Evolutionary conservation across 2,797 vertebrate genomes (phyloP).

Genomic region (Podarcis siculus): DNA sequence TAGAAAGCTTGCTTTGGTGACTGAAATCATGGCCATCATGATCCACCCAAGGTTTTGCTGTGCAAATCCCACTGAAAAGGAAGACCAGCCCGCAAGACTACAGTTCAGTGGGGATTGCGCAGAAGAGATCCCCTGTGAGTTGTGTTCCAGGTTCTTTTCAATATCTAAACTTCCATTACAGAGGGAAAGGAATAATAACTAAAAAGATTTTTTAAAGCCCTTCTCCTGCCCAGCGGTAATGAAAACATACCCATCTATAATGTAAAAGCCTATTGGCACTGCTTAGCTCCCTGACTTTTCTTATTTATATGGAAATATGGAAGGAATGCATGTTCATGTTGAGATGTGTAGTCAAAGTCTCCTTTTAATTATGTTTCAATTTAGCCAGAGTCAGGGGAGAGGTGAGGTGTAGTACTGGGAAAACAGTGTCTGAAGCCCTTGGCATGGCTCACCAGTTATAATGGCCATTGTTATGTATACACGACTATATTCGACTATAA

Average conservation of each 20-base stretch:
- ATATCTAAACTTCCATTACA: neutral
- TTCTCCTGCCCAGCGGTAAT: neutral
- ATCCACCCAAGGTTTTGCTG: neutral
- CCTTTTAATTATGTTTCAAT: neutral
- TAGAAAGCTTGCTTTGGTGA: neutral
- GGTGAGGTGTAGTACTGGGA: neutral
- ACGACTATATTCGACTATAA: neutral
- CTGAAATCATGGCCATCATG: neutral
- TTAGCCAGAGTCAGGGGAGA: fast-evolving
- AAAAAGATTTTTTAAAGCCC: fast-evolving
- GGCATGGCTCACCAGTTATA: neutral
- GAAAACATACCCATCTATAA: neutral
- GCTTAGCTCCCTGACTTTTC: conserved; percentile 25
- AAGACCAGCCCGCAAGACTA: neutral
- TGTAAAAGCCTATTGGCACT: neutral
- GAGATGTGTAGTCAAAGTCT: conserved; percentile 22
- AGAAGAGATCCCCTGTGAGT: neutral
- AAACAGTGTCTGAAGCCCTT: neutral
- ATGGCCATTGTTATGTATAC: fast-evolving
- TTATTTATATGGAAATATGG: conserved; percentile 56
- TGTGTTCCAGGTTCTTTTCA: neutral
- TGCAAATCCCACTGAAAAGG: neutral
- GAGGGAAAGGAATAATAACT: neutral
- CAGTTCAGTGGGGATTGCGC: neutral
- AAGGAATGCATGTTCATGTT: neutral